phyloP scores from a whole-genome alignment of 2,888 invertebrate genomes.

The Diploptera punctata region DNA sequence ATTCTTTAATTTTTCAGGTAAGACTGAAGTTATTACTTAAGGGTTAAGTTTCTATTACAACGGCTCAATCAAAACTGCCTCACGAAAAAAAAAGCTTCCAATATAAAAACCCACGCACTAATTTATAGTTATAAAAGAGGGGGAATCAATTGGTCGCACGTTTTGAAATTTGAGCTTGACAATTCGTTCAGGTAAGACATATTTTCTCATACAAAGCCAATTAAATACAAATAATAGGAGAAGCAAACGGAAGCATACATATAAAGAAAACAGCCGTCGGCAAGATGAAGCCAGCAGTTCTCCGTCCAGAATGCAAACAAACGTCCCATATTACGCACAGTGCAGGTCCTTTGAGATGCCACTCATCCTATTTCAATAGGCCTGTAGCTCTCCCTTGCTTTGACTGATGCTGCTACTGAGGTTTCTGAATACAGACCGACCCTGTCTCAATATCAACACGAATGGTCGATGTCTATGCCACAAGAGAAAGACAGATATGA shows the following conservation, averaged over 20 bases:
- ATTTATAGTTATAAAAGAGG: too few relatives aligned
- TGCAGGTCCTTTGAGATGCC: constrained; percentile 22
- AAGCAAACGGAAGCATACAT: neutral
- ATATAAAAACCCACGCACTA: too few relatives aligned
- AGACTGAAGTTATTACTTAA: too few relatives aligned
- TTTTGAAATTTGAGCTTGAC: too few relatives aligned
- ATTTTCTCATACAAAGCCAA: constrained; percentile 7
- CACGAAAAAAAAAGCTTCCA: too few relatives aligned
- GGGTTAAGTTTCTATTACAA: too few relatives aligned
- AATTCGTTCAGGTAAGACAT: too few relatives aligned
- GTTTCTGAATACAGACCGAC: neutral
- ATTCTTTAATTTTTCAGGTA: too few relatives aligned
- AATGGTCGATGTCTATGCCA: neutral
- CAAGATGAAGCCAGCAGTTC: neutral
- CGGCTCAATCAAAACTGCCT: too few relatives aligned
- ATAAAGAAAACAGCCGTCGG: neutral
- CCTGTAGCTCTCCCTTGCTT: neutral
- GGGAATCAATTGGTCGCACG: too few relatives aligned
- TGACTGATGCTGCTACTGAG: neutral
- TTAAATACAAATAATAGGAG: neutral
- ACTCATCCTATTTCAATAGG: constrained; percentile 27
- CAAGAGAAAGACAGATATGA: neutral
- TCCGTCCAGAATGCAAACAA: constrained; percentile 22
- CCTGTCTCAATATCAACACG: constrained; percentile 16
- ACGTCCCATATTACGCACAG: constrained; percentile 25